A percentile compares a stretch with the other conserved stretches of the same genome.
Evolutionary conservation across 2,888 invertebrate genomes (phyloP).

Genomic region (Petrolisthes manimaculis): DNA sequence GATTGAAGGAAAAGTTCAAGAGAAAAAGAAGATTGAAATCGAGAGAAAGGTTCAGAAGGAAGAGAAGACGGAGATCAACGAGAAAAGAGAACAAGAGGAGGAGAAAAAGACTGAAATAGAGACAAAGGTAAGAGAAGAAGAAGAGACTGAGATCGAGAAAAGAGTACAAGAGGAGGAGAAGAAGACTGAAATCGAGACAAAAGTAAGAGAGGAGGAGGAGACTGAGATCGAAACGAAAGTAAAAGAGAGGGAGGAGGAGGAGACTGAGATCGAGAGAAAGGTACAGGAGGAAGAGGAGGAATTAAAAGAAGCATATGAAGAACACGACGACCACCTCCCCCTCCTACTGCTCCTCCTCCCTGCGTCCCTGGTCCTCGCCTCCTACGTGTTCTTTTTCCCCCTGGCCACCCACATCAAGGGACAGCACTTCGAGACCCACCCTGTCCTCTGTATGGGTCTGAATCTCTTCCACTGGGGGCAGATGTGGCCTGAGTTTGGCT

Average conservation of each 20-base stretch:
- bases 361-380: constrained; percentile 18
- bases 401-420: constrained; percentile 60
- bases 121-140: background rate
- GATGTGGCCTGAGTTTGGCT: constrained; percentile 62
- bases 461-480: constrained; percentile 55
- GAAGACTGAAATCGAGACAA: background rate
- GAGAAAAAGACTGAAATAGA: background rate
- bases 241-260: background rate
- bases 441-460: constrained; percentile 26
- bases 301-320: background rate
- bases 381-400: constrained; percentile 60
- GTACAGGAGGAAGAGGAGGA: background rate
- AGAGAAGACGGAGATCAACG: background rate
- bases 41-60: background rate
- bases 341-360: constrained; percentile 5
- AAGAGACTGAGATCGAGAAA: background rate
- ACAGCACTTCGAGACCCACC: constrained; percentile 31
- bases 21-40: background rate
- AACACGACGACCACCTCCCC: background rate
- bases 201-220: background rate
- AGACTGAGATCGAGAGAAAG: background rate
- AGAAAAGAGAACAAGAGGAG: too few species aligned
- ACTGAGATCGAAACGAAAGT: background rate
- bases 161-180: background rate
- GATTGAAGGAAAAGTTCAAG: too few species aligned